Percentiles rank a stretch among this genome's conserved stretches.
These are phyloP conservation scores for Cyphomyrmex costatus DNA, from an alignment of 1,140 invertebrate species.

Conservation along the genomic window DNA sequence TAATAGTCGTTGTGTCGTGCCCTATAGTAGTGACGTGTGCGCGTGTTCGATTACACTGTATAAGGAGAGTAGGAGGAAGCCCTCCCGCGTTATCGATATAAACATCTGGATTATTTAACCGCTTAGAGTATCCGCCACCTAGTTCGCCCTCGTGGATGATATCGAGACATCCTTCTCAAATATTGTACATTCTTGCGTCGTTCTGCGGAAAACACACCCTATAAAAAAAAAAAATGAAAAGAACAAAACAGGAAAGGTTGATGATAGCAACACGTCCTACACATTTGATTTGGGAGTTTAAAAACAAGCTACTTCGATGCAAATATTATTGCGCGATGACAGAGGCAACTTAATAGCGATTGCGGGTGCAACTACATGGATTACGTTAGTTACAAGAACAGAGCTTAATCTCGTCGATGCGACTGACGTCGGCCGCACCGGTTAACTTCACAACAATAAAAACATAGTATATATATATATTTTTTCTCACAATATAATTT, in stretches of 20 bases:
- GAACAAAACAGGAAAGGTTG: background rate
- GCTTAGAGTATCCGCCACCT: constrained; percentile 32
- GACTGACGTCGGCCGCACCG: constrained; percentile 11
- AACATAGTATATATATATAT: constrained; percentile 74
- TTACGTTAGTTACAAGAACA: constrained; percentile 48
- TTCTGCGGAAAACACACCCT: background rate
- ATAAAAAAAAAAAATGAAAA: background rate
- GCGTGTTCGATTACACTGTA: constrained; percentile 53
- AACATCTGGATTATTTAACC: constrained; percentile 32
- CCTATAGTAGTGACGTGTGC: constrained; percentile 72
- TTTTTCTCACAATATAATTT: constrained; percentile 71
- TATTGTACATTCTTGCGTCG: background rate
- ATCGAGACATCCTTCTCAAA: constrained; percentile 4
- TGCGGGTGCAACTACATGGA: constrained; percentile 26
- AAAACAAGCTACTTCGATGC: constrained; percentile 1
- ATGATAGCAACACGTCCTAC: background rate
- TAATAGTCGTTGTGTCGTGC: constrained; percentile 82
- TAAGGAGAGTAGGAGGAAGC: background rate
- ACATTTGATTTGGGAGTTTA: constrained; percentile 7
- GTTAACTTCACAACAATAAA: constrained; percentile 75
- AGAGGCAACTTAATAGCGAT: constrained; percentile 45
- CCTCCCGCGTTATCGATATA: background rate
- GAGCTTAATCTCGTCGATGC: constrained; percentile 30
- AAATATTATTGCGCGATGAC: constrained; percentile 8
- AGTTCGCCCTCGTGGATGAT: constrained; percentile 21